phyloP scores from a whole-genome alignment of 2,888 invertebrate genomes.

The Saturnia pavonia region DNA sequence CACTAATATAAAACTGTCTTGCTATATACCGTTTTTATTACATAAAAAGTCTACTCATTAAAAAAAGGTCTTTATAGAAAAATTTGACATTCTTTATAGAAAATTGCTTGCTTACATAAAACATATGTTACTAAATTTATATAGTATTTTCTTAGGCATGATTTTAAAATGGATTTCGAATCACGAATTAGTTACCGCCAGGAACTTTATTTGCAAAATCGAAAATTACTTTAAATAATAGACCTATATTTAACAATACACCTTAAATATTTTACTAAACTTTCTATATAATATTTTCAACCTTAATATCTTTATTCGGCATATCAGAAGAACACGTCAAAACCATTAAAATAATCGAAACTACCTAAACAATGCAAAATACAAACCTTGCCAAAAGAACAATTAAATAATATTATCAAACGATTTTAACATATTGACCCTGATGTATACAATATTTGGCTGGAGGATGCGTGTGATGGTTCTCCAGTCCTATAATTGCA shows the following conservation, averaged over 20 bases:
- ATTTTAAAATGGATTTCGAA: background rate
- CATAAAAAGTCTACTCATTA: background rate
- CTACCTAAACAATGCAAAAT: background rate
- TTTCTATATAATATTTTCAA: background rate
- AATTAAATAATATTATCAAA: conserved; percentile 21
- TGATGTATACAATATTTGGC: conserved; percentile 60
- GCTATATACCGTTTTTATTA: background rate
- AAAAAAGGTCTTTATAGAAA: background rate
- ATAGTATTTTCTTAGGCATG: background rate
- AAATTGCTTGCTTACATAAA: background rate
- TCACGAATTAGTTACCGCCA: background rate
- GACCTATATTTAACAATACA: background rate
- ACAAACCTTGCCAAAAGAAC: background rate
- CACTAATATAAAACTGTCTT: background rate
- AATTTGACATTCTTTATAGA: background rate
- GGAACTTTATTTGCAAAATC: background rate
- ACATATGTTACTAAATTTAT: background rate
- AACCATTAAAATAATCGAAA: background rate
- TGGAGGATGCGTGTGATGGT: conserved; percentile 62
- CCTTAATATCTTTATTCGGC: background rate
- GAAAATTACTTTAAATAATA: background rate
- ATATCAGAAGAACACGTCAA: background rate
- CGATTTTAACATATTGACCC: conserved; percentile 57
- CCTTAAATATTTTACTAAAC: background rate
- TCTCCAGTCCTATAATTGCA: conserved; percentile 50